These are phyloP conservation scores for Drosophila cognata DNA, from an alignment of 2,888 invertebrate genomes.

Conservation along the genomic window DNA sequence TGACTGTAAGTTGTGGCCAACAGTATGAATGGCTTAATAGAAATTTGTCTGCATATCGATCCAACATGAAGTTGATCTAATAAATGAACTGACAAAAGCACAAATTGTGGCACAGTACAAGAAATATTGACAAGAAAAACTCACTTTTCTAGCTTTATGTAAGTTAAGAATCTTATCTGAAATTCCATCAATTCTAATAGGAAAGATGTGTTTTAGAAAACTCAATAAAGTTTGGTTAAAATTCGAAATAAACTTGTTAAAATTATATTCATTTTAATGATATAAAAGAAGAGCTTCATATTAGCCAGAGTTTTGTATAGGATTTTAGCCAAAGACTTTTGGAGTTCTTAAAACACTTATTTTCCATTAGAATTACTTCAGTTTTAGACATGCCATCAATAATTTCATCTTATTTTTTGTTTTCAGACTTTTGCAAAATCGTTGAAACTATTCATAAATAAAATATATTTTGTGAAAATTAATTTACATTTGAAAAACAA, in stretches of 20 bases:
- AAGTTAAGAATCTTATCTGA: too few species aligned
- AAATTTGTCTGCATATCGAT: conserved; percentile 40
- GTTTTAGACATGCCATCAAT: background rate
- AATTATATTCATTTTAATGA: background rate
- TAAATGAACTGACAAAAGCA: conserved; percentile 11
- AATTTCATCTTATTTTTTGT: background rate
- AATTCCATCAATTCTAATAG: background rate
- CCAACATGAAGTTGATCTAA: conserved; percentile 14
- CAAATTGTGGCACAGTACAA: too few species aligned
- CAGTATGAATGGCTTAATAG: conserved; percentile 6
- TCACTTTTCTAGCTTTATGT: background rate
- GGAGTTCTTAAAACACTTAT: background rate
- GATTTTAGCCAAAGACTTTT: background rate
- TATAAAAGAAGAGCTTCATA: rapidly evolving
- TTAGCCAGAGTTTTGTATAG: background rate
- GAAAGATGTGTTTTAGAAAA: background rate
- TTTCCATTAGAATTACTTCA: background rate
- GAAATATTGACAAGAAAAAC: background rate
- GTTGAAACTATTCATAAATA: background rate
- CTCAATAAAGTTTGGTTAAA: rapidly evolving
- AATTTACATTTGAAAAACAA: background rate
- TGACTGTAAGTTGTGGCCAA: conserved; percentile 51
- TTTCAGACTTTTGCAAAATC: background rate
- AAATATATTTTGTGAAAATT: background rate
- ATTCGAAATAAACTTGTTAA: background rate